Evolutionary conservation across 64 coral and sea anemone species (phyloP), one percentile per base, ranked within the genome.

Genomic region (Montipora sp.): DNA sequence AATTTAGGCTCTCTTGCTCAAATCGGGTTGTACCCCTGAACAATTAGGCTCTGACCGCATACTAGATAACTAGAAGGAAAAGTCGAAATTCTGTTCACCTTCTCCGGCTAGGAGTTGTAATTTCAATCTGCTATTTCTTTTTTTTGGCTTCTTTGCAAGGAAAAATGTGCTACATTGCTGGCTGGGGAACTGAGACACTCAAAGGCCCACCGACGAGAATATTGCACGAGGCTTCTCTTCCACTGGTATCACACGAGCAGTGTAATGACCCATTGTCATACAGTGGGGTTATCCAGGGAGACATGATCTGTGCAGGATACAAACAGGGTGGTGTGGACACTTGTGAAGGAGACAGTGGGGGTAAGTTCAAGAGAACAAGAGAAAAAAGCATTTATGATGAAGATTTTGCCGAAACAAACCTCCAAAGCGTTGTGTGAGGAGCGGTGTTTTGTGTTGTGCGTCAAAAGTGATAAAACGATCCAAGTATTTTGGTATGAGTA

Each of bases 291-390:
- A 94, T 99, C 63, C 43, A 89, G 16, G 80, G 75, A 7, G 89
- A 94, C 65, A 89, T 99, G 98, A 77, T 99, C 47, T 99, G 98
- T 92, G 98, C 98, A 13, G 98, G 98, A 4, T 99, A 83, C 80
- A 71, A 94, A 43, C 75, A 83, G 22, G 98, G 98, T 59, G 98
- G 98, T 65, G 94, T 91, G 66, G 98, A 99, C 69, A 96, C 98
- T 60, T 99, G 98, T 80, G 83, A 85, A 70, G 94, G 98, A 89
- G 98, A 99, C 83, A 96, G 98, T 87, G 98, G 98, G 55, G 98
- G 98, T 99, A 92, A 88, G 51, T 18, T 1, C 0, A 20, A 14
- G 3, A 66, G 15, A 6, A 83, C 19, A 58, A 23, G 19, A 10
- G 60, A 13, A 10, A 58, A 19, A 15, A 14, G 9, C 46, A 15